Evolutionary conservation across 2,888 invertebrate genomes (phyloP).

Genomic region (Hirtodrosophila alboralis): DNA sequence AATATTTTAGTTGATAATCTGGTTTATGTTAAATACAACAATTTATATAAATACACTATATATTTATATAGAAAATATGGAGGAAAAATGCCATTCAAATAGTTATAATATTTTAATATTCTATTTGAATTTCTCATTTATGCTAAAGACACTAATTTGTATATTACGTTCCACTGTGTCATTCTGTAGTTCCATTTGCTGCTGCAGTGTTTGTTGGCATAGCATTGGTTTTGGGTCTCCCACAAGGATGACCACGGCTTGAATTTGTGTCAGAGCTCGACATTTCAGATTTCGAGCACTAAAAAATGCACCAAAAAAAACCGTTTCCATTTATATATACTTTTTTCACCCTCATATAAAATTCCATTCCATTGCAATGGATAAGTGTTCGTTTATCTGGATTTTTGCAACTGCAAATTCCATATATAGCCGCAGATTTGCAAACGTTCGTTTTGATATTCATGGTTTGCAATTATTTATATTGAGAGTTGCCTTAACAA

Average conservation of each 20-base stretch:
- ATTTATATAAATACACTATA: too few species aligned
- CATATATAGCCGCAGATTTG: slow-evolving; percentile 9
- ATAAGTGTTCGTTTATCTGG: slow-evolving; percentile 29
- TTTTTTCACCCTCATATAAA: slow-evolving; percentile 14
- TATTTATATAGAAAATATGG: too few species aligned
- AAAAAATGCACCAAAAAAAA: slow-evolving; percentile 20
- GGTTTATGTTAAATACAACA: too few species aligned
- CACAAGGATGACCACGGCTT: slow-evolving; percentile 36
- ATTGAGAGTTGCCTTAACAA: slow-evolving; percentile 39
- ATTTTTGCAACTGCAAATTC: too few species aligned
- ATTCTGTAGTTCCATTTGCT: slow-evolving; percentile 1
- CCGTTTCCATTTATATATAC: too few species aligned
- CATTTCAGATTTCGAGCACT: slow-evolving; percentile 23
- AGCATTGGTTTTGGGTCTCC: slow-evolving; percentile 17
- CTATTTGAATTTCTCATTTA: too few species aligned
- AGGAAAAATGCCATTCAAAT: too few species aligned
- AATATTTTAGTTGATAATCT: too few species aligned
- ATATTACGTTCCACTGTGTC: slow-evolving; percentile 10
- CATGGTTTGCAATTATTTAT: slow-evolving; percentile 25
- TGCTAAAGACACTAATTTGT: too few species aligned
- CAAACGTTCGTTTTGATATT: slow-evolving; percentile 11
- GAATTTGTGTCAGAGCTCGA: slow-evolving; percentile 24
- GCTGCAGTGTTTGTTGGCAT: slow-evolving; percentile 16
- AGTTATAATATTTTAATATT: too few species aligned
- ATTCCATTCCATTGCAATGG: slow-evolving; percentile 28